Conservation (phyloP, 92 coral and sea anemone genomes). For the Actinernus sp. region DNA sequence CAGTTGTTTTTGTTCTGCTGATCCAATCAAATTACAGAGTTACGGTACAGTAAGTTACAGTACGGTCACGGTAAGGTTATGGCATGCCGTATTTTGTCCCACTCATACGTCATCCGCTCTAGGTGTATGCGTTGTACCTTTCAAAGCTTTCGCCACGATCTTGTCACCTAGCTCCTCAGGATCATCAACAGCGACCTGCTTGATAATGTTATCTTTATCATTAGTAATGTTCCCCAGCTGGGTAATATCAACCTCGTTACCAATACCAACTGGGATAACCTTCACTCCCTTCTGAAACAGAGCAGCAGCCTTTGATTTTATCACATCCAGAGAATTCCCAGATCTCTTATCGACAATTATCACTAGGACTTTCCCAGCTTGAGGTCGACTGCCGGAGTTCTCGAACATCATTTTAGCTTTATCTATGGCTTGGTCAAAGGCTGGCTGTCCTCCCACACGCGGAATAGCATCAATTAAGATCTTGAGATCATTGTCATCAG, state of each 20-base stretch:
- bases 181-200: constrained; percentile 27
- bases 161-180: constrained; percentile 49
- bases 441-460: constrained; percentile 34
- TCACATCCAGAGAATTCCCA: constrained; percentile 39
- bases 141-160: constrained; percentile 53
- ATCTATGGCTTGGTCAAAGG: constrained; percentile 36
- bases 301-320: constrained; percentile 37
- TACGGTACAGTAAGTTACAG: no score
- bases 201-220: constrained; percentile 49
- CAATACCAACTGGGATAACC: constrained; percentile 70
- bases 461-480: constrained; percentile 1
- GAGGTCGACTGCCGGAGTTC: constrained; percentile 32
- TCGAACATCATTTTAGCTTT: constrained; percentile 55
- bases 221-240: constrained; percentile 44
- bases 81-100: no score
- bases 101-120: no score
- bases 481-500: constrained; percentile 32
- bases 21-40: no score
- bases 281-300: constrained; percentile 57
- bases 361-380: constrained; percentile 72
- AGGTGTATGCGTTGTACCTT: constrained; percentile 47
- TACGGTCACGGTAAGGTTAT: no score
- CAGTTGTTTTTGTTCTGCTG: no score
- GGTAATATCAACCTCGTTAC: constrained; percentile 44
- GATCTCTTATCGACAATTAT: constrained; percentile 55